phyloP scores from a whole-genome alignment of 2,797 vertebrate species.

The Orientallactaga sibirica region DNA sequence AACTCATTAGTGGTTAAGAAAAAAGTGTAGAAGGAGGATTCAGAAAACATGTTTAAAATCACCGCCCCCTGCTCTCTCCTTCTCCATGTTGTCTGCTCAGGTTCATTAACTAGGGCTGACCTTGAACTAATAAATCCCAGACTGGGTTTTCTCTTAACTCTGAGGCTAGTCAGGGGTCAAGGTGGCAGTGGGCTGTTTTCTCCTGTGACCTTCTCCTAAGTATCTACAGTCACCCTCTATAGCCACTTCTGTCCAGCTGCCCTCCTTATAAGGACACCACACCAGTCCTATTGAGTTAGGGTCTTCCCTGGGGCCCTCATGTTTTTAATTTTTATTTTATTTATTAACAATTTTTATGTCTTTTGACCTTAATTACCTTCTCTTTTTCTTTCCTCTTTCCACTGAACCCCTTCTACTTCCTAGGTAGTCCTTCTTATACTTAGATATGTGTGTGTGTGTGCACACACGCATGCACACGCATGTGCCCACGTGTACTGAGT shows the following conservation, averaged over 20 bases:
- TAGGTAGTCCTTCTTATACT: too few relatives aligned
- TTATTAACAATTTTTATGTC: too few relatives aligned
- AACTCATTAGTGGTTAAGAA: conserved; percentile 65
- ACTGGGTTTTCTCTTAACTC: not conserved
- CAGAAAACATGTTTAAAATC: conserved; percentile 49
- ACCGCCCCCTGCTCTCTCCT: not conserved
- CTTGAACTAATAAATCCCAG: not conserved
- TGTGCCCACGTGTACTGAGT: too few relatives aligned
- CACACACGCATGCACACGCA: too few relatives aligned
- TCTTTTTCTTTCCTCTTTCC: too few relatives aligned
- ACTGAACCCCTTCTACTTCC: too few relatives aligned
- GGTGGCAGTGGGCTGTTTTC: not conserved
- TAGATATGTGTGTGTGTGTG: too few relatives aligned
- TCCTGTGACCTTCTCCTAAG: not conserved
- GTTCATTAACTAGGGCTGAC: not conserved
- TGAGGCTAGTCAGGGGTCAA: not conserved
- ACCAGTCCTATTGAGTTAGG: not conserved
- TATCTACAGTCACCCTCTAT: not conserved
- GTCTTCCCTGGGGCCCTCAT: not conserved
- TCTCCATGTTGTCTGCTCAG: not conserved
- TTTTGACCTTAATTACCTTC: too few relatives aligned
- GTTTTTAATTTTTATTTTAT: too few relatives aligned
- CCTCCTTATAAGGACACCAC: not conserved
- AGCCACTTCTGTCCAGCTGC: not conserved
- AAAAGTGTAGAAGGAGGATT: conserved; percentile 38